Percentiles rank a stretch among this genome's conserved stretches.
These are phyloP conservation scores for Argopecten irradians DNA, from an alignment of 1,140 invertebrate species.

Conservation along the genomic window DNA sequence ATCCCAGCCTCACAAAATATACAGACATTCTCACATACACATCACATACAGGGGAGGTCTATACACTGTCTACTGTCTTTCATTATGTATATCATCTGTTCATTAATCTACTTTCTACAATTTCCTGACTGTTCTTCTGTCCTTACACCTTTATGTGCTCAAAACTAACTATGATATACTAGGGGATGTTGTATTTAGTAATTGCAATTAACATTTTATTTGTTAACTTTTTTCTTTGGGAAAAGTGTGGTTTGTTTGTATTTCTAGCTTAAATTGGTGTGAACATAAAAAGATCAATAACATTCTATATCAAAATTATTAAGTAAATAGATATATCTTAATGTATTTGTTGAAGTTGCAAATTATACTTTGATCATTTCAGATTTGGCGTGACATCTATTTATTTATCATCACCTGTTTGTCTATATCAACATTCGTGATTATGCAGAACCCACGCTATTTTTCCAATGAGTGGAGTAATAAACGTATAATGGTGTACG, in stretches of 20 bases:
- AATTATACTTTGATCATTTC: constrained; percentile 72
- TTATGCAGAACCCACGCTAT: constrained; percentile 82
- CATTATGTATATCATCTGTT: background rate
- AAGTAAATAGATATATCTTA: background rate
- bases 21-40: background rate
- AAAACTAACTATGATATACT: no score
- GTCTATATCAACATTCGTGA: constrained; percentile 63
- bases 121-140: background rate
- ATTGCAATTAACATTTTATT: no score
- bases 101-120: background rate
- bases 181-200: no score
- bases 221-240: no score
- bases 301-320: background rate
- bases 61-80: background rate
- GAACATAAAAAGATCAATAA: background rate
- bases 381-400: constrained; percentile 91
- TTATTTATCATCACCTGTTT: constrained; percentile 82
- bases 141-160: no score
- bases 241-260: no score
- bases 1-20: no score
- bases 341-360: background rate
- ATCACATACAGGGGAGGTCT: background rate
- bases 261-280: background rate
- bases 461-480: constrained; percentile 73
- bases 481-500: constrained; percentile 85